A percentile compares a stretch with the other conserved stretches of the same genome.
Conservation (phyloP, 2,888 invertebrate genomes). For the Heliothis peltigera region DNA sequence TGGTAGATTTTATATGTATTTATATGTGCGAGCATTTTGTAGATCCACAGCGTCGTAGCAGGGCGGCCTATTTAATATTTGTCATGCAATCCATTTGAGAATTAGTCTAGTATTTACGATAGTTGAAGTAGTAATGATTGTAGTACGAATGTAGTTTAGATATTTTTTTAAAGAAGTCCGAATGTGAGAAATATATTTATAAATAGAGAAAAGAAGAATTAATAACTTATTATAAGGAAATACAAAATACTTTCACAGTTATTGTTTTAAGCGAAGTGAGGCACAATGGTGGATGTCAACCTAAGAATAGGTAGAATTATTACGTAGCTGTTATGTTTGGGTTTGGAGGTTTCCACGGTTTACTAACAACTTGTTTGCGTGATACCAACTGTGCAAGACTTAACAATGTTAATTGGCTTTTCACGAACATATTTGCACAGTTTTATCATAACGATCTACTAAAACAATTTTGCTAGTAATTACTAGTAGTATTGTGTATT, state of each 20-base stretch:
- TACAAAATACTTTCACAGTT: not conserved
- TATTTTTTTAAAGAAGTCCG: no score
- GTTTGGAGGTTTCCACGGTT: slow-evolving; percentile 24
- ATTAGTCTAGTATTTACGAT: no score
- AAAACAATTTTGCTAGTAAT: slow-evolving; percentile 19
- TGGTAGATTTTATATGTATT: not conserved
- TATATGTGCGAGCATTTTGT: no score
- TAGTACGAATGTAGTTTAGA: no score
- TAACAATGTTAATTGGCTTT: slow-evolving; percentile 30
- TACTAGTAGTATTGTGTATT: slow-evolving; percentile 10
- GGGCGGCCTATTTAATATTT: no score
- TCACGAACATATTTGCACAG: slow-evolving; percentile 29
- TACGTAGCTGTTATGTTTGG: slow-evolving; percentile 7
- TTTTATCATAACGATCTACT: slow-evolving; percentile 3
- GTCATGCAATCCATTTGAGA: no score
- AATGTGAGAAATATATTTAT: no score
- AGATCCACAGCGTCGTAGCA: no score
- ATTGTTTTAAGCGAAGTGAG: no score
- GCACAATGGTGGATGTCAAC: not conserved
- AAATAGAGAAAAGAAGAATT: not conserved
- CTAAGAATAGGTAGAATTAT: slow-evolving; percentile 3
- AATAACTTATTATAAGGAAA: not conserved
- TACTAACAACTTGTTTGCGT: slow-evolving; percentile 12
- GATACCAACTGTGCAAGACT: slow-evolving; percentile 21
- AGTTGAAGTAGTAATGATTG: no score